phyloP scores from a whole-genome alignment of 1,140 invertebrate genomes.

The Lysiphlebus fabarum region DNA sequence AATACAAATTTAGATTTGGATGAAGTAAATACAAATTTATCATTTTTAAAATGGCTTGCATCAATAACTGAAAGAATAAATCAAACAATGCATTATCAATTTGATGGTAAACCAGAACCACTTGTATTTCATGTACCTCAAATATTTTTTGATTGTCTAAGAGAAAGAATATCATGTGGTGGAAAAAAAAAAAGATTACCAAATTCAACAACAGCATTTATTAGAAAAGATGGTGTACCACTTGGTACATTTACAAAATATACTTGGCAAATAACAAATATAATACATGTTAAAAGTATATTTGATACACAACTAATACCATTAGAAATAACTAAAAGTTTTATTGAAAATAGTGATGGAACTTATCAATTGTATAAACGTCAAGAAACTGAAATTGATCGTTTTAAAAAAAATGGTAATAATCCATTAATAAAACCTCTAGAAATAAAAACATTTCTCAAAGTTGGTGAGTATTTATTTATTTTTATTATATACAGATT shows the following conservation, averaged over 20 bases:
- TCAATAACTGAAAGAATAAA: slow-evolving; percentile 77
- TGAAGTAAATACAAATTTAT: slow-evolving; percentile 49
- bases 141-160: slow-evolving; percentile 69
- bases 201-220: slow-evolving; percentile 60
- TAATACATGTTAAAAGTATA: slow-evolving; percentile 72
- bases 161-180: slow-evolving; percentile 66
- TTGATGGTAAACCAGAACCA: slow-evolving; percentile 68
- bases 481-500: slow-evolving; percentile 15
- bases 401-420: slow-evolving; percentile 53
- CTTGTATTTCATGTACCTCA: slow-evolving; percentile 70
- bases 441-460: slow-evolving; percentile 68
- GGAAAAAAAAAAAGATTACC: slow-evolving; percentile 68
- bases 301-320: slow-evolving; percentile 69
- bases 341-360: slow-evolving; percentile 66
- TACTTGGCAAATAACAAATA: slow-evolving; percentile 73
- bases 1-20: slow-evolving; percentile 42
- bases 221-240: slow-evolving; percentile 63
- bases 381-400: slow-evolving; percentile 57
- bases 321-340: slow-evolving; percentile 65
- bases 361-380: slow-evolving; percentile 63
- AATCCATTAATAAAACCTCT: slow-evolving; percentile 62
- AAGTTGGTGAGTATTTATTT: slow-evolving; percentile 61
- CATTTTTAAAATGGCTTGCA: slow-evolving; percentile 70
- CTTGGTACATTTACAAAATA: slow-evolving; percentile 72
- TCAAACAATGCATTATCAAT: slow-evolving; percentile 75